Conservation (phyloP, 2,113 vertebrate genomes). For the Cercopithecus mona region DNA sequence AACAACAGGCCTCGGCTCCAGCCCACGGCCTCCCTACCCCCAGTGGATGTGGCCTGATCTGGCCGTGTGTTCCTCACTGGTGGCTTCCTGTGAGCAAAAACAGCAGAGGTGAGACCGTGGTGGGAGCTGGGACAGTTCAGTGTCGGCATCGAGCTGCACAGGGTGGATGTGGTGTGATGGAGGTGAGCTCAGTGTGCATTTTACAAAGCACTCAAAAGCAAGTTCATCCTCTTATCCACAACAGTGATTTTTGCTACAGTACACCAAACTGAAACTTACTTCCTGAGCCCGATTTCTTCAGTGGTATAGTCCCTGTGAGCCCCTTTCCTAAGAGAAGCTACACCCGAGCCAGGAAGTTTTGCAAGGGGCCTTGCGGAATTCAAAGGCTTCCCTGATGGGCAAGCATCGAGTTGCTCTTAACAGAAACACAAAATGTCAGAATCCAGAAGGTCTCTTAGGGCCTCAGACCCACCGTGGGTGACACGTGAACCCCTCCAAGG, state of each 20-base stretch:
- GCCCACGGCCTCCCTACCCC: rapidly evolving
- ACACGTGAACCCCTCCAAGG: background rate
- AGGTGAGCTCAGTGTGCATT: background rate
- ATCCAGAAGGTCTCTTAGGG: background rate
- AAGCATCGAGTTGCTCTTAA: background rate
- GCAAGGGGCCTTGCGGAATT: background rate
- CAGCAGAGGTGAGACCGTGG: background rate
- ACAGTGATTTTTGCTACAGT: background rate
- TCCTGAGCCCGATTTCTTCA: background rate
- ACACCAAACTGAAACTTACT: background rate
- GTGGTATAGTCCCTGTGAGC: background rate
- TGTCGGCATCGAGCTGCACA: too few relatives aligned
- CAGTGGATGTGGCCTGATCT: background rate
- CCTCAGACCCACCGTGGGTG: background rate
- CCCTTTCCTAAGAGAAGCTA: background rate
- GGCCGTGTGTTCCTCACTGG: background rate
- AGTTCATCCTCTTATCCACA: background rate
- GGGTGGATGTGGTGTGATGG: rapidly evolving
- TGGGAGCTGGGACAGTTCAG: background rate
- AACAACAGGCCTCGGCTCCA: rapidly evolving
- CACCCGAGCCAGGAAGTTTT: background rate
- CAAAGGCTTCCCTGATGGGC: background rate
- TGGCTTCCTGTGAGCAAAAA: background rate
- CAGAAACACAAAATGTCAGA: background rate
- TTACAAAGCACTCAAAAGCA: background rate